A percentile compares a stretch with the other conserved stretches of the same genome.
Conservation (phyloP, 2,113 vertebrate genomes). For the Ophiodon elongatus region DNA sequence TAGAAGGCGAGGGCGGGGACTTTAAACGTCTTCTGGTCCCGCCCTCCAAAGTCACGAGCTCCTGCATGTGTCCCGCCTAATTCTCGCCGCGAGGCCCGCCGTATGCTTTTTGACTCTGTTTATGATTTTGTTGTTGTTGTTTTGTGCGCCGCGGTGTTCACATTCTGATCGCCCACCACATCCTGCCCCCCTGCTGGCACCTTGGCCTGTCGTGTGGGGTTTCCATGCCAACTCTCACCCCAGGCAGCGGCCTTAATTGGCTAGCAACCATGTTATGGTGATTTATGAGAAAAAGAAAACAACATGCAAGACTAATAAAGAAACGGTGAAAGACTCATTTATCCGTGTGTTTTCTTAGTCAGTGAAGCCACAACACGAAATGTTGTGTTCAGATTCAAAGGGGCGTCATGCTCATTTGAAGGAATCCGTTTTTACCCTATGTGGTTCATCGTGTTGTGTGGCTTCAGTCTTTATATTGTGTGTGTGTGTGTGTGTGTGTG, state of each 20-base stretch:
- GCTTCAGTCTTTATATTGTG: constrained; percentile 15
- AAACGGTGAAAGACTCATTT: not conserved
- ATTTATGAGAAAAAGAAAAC: constrained; percentile 24
- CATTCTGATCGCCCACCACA: constrained; percentile 44
- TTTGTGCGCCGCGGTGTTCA: constrained; percentile 38
- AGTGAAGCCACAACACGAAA: constrained; percentile 18
- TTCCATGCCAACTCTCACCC: constrained; percentile 62
- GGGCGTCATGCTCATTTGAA: constrained; percentile 30
- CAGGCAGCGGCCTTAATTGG: constrained; percentile 54
- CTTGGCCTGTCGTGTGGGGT: constrained; percentile 47
- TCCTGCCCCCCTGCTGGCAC: constrained; percentile 52
- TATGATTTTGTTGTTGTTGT: constrained; percentile 47
- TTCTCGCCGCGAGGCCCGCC: constrained; percentile 22
- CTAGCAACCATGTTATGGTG: constrained; percentile 8
- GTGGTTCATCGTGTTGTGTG: constrained; percentile 5
- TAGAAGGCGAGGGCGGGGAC: too few relatives aligned
- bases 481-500: not conserved
- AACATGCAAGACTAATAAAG: constrained; percentile 1
- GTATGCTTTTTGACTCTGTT: constrained; percentile 52
- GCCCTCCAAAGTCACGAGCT: not conserved
- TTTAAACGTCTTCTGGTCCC: not conserved
- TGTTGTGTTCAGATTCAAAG: constrained; percentile 10
- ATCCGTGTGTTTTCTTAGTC: constrained; percentile 19
- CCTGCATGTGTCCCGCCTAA: constrained; percentile 17
- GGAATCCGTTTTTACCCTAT: constrained; percentile 26